These are phyloP conservation scores for Noctuana brunneofusca DNA, from an alignment of 2,888 invertebrate genomes.

Conservation along the genomic window DNA sequence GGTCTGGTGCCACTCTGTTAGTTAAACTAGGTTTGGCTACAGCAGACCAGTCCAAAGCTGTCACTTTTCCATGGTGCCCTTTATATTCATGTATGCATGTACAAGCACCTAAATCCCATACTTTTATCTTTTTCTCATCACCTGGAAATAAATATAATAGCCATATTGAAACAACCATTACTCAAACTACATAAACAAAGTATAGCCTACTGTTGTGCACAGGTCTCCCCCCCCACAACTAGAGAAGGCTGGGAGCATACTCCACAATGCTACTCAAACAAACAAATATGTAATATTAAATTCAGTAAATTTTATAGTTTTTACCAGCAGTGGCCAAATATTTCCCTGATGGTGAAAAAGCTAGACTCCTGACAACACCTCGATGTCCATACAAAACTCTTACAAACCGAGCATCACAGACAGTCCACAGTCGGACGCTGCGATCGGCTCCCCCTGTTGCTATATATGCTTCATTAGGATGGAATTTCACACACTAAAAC, in stretches of 20 bases:
- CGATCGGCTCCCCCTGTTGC: constrained; percentile 96
- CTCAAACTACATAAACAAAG: background rate
- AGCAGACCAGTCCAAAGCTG: constrained; percentile 84
- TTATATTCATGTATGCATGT: constrained; percentile 85
- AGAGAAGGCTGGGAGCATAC: no score
- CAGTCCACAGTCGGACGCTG: constrained; percentile 93
- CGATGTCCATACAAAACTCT: constrained; percentile 91
- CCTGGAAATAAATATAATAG: constrained; percentile 62
- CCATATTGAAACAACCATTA: background rate
- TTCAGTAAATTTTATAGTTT: background rate
- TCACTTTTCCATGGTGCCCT: constrained; percentile 85
- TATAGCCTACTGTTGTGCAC: no score
- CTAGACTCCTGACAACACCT: constrained; percentile 88
- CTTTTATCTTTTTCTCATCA: constrained; percentile 86
- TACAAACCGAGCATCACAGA: constrained; percentile 91
- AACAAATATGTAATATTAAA: no score
- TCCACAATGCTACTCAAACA: no score
- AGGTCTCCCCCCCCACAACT: no score
- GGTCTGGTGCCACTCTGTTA: constrained; percentile 58
- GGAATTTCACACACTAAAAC: constrained; percentile 90
- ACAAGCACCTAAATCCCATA: constrained; percentile 88
- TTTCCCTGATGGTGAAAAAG: constrained; percentile 93
- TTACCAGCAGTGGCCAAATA: constrained; percentile 92
- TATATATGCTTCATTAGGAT: constrained; percentile 94
- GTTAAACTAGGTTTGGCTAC: constrained; percentile 66